A percentile compares a stretch with the other conserved stretches of the same genome.
Evolutionary conservation across 2,888 invertebrate species (phyloP).

Genomic region (Esperia sulphurella): DNA sequence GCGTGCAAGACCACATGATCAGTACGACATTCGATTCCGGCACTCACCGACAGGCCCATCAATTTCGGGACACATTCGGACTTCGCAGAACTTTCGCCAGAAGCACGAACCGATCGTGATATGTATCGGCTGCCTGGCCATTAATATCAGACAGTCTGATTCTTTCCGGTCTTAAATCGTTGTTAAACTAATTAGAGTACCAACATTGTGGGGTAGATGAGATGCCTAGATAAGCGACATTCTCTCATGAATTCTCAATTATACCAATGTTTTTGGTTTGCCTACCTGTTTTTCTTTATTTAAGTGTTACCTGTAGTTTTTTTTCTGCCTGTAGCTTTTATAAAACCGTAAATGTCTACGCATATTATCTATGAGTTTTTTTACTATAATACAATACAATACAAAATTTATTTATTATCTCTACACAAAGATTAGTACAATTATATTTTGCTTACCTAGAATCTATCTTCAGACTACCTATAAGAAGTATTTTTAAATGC

Average conservation of each 20-base stretch:
- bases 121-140: conserved; percentile 43
- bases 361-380: no score
- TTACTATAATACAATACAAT: no score
- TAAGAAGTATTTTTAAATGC: no score
- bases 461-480: no score
- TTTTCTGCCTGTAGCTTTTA: no score
- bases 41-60: conserved; percentile 56
- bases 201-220: neutral
- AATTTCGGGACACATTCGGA: conserved; percentile 64
- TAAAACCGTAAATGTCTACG: no score
- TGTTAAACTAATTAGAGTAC: conserved; percentile 4
- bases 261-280: no score
- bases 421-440: no score
- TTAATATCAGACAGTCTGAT: conserved; percentile 25
- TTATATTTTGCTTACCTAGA: no score
- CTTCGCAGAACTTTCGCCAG: conserved; percentile 71
- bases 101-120: conserved; percentile 43
- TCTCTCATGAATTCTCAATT: conserved; percentile 1
- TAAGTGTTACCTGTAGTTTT: no score
- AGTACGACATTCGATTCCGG: conserved; percentile 57
- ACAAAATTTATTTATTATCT: no score
- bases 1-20: conserved; percentile 55
- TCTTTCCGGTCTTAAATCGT: conserved; percentile 9
- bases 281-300: no score
- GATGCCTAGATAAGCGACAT: neutral